Evolutionary conservation across 2,113 vertebrate genomes (phyloP).

Genomic region (Hemibates koningsi): DNA sequence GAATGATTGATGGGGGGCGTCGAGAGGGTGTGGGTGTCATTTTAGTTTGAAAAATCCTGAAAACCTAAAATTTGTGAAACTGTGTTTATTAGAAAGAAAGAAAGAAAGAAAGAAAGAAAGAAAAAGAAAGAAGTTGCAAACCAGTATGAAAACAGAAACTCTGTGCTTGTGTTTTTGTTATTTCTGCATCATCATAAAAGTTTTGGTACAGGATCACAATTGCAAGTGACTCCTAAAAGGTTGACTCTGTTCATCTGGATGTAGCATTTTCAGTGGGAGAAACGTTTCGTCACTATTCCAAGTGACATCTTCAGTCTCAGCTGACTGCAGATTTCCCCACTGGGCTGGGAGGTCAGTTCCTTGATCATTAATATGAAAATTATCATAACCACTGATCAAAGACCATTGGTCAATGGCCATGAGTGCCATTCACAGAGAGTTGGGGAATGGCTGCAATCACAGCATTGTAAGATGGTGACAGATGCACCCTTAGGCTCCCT

Average conservation of each 20-base stretch:
- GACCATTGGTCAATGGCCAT: not conserved
- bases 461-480: not conserved
- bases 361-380: not conserved
- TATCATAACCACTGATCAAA: not conserved
- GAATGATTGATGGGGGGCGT: rapidly evolving
- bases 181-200: not conserved
- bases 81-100: not conserved
- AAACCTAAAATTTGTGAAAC: not conserved
- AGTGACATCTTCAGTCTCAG: not conserved
- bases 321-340: rapidly evolving
- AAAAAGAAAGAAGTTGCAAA: not conserved
- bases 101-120: not conserved
- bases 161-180: not conserved
- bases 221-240: not conserved
- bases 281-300: rapidly evolving
- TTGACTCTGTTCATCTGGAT: not conserved
- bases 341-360: rapidly evolving
- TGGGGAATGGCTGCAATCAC: not conserved
- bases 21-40: not conserved
- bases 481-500: not conserved
- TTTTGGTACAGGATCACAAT: not conserved
- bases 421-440: rapidly evolving
- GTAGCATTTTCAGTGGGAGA: not conserved
- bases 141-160: not conserved
- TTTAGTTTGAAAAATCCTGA: not conserved